Base-by-base conservation (phyloP, 1,140 invertebrate species). In the Pantala flavescens region DNA sequence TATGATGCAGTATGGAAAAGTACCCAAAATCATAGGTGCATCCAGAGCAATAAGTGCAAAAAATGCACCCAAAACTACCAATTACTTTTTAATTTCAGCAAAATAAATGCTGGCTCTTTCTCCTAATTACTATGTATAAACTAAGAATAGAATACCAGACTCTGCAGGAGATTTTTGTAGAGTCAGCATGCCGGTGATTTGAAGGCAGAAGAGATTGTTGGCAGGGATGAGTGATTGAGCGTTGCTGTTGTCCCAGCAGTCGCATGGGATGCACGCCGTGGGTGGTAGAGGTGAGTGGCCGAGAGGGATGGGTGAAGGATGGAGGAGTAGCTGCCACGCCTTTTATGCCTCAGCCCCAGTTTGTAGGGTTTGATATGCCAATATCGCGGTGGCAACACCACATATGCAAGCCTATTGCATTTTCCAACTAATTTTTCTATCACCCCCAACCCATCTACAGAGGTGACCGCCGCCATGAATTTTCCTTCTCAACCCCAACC, bases 151-250 rank as follows among this genome's bases (percentile, higher is more conserved):
- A 63, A 63, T 63, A 63, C 49, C 49, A 63, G 49, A 63, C 49
- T 63, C 49, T 63, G 49, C 49, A 63, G 49, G 14, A 63, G 49
- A 36, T 63, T 63, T 63, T 63, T 63, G 49, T 63, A 63, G 49
- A 63, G 49, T 63, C 49, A 63, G 49, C 49, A 63, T 63, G 49
- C 49, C 49, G 49, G 49, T 63, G 49, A 63, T 63, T 63, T 63
- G 49, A 63, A 63, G 49, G 49, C 49, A 63, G 49, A 63, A 63
- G 49, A 63, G 49, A 63, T 63, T 63, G 49, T 63, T 63, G 49
- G 49, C 49, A 63, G 49, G 49, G 49, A 63, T 63, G 49, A 63
- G 49, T 63, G 49, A 63, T 21, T 63, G 49, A 63, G 49, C 49
- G 49, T 63, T 63, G 49, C 49, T 63, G 49, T 19, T 21, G 49